A percentile compares a stretch with the other conserved stretches of the same genome.
These are phyloP conservation scores for Scaptomyza flava DNA, from an alignment of 2,888 invertebrate genomes.

Conservation along the genomic window DNA sequence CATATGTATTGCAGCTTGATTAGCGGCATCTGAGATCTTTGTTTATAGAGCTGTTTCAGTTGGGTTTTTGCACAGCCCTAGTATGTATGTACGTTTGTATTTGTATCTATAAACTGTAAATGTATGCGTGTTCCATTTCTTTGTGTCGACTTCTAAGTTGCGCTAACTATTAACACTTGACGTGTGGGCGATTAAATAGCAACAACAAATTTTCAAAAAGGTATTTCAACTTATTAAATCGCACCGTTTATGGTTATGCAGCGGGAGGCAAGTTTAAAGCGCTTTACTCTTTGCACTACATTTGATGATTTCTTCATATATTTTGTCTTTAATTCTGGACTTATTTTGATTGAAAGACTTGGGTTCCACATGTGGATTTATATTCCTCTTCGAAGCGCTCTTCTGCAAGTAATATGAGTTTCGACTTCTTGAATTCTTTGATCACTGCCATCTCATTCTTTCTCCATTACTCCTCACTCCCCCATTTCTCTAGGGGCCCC, in stretches of 20 bases:
- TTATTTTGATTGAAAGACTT: conserved; percentile 23
- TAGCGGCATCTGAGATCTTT: conserved; percentile 34
- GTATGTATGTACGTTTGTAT: conserved; percentile 27
- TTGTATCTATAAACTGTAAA: conserved; percentile 1
- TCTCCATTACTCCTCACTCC: not conserved
- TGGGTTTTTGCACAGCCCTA: conserved; percentile 30
- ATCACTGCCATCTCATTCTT: conserved; percentile 4
- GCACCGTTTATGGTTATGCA: conserved; percentile 68
- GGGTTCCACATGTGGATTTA: conserved; percentile 26
- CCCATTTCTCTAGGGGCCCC: not conserved
- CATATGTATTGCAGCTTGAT: conserved; percentile 20
- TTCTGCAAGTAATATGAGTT: conserved; percentile 42
- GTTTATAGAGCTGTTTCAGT: conserved; percentile 46
- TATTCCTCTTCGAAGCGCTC: not conserved
- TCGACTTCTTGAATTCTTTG: conserved; percentile 27
- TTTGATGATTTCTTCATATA: conserved; percentile 12
- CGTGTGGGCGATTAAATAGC: conserved; percentile 54
- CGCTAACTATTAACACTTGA: conserved; percentile 59
- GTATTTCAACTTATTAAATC: conserved; percentile 65
- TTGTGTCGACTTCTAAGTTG: conserved; percentile 27
- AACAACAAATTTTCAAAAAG: conserved; percentile 18
- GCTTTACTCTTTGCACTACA: conserved; percentile 22
- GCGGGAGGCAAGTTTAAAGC: conserved; percentile 38
- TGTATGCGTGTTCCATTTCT: conserved; percentile 49
- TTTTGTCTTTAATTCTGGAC: conserved; percentile 1